Conservation (phyloP, 2,113 vertebrate genomes). For the Thymallus thymallus region DNA sequence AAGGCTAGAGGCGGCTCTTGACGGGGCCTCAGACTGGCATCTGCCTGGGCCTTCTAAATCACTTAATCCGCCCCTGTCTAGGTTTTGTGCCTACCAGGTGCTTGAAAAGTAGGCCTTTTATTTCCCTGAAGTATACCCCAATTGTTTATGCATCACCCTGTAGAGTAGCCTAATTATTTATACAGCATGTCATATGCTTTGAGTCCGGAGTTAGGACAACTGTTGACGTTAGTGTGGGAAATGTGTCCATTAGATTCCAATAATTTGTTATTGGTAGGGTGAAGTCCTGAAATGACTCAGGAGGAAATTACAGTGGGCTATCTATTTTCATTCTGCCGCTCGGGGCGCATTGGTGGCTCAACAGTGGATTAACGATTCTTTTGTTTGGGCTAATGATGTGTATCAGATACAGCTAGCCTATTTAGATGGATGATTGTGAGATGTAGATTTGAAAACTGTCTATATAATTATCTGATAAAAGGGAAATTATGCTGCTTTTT, state of each 20-base stretch:
- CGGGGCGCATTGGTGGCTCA: background rate
- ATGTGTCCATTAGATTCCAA: background rate
- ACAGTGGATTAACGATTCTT: constrained; percentile 12
- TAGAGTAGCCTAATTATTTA: no score
- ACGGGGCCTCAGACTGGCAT: no score
- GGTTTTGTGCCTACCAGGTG: no score
- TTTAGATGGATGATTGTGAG: background rate
- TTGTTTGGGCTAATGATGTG: constrained; percentile 18
- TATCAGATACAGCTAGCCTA: constrained; percentile 16
- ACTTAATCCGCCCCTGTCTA: no score
- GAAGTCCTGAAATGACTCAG: background rate
- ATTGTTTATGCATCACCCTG: no score
- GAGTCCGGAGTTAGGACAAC: background rate
- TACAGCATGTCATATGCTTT: background rate
- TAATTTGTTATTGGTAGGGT: background rate
- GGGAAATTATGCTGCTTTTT: constrained; percentile 38
- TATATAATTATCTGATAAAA: constrained; percentile 47
- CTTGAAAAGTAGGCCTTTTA: no score
- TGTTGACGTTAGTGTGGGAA: background rate
- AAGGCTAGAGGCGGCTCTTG: no score
- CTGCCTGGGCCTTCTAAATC: no score
- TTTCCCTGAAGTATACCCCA: no score
- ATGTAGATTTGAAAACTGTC: constrained; percentile 1
- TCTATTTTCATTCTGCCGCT: background rate
- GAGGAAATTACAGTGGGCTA: background rate